phyloP scores from a whole-genome alignment of 2,113 vertebrate genomes.

The Oryctolagus cuniculus region DNA sequence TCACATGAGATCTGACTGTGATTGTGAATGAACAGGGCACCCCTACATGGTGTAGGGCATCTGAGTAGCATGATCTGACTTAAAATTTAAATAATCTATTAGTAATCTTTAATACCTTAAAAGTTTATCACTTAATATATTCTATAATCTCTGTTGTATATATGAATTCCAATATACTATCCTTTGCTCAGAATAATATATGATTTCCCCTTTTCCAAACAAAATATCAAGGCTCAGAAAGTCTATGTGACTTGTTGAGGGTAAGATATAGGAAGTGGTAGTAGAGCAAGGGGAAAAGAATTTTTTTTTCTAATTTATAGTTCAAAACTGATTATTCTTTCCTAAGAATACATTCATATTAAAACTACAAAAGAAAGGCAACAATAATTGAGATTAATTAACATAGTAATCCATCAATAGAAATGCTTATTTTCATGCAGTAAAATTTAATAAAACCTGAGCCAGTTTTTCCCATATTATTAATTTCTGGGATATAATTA shows the following conservation, averaged over 20 bases:
- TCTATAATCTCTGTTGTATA: constrained; percentile 12
- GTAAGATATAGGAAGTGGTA: not conserved
- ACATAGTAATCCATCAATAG: not conserved
- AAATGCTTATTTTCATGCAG: not conserved
- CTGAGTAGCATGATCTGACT: not conserved
- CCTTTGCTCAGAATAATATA: constrained; percentile 38
- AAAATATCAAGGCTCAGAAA: constrained; percentile 29
- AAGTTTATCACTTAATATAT: not conserved
- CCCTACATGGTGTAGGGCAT: not conserved
- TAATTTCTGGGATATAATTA: not conserved
- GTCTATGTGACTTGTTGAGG: not conserved
- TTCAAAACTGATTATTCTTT: constrained; percentile 9
- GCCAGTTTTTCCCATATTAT: not conserved
- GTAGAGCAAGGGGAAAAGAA: not conserved
- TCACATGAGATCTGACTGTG: not conserved
- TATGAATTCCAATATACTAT: not conserved
- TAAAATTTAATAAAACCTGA: constrained; percentile 15
- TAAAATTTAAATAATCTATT: constrained; percentile 13
- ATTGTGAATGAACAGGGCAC: not conserved
- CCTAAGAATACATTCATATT: not conserved
- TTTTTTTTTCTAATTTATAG: not conserved
- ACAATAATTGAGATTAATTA: not conserved
- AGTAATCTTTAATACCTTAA: constrained; percentile 42
- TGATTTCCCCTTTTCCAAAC: not conserved
- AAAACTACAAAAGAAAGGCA: constrained; percentile 18